Percentiles rank a stretch among this genome's conserved stretches.
Evolutionary conservation across 2,888 invertebrate species (phyloP).

Genomic region (Ethmia dodecea): DNA sequence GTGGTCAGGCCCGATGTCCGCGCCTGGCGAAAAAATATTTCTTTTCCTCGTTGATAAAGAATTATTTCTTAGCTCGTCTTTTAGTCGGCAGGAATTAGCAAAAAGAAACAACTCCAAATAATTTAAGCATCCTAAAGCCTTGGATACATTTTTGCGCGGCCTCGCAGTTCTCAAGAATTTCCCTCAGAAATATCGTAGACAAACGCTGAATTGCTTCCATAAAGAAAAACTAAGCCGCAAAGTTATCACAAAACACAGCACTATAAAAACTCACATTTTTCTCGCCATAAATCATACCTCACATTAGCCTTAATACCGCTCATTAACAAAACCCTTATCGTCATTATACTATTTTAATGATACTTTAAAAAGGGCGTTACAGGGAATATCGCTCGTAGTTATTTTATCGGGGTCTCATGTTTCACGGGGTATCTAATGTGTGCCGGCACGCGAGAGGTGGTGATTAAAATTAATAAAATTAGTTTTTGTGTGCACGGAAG

Average conservation of each 20-base stretch:
- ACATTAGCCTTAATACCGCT: conserved; percentile 49
- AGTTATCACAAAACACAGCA: conserved; percentile 1
- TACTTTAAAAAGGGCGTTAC: conserved; percentile 59
- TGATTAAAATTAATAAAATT: conserved; percentile 76
- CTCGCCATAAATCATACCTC: conserved; percentile 38
- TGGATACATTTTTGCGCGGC: too few species aligned
- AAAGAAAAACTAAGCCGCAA: too few species aligned
- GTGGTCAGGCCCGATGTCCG: too few species aligned
- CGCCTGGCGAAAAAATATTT: too few species aligned
- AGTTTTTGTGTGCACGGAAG: conserved; percentile 36
- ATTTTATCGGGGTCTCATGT: conserved; percentile 62
- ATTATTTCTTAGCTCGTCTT: too few species aligned
- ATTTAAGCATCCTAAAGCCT: too few species aligned
- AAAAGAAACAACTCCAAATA: too few species aligned
- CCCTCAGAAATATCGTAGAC: too few species aligned
- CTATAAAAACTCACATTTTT: conserved; percentile 29
- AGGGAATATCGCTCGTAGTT: conserved; percentile 37
- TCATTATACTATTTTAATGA: conserved; percentile 58
- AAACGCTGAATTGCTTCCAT: too few species aligned
- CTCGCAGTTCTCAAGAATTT: too few species aligned
- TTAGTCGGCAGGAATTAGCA: too few species aligned
- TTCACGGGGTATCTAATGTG: conserved; percentile 65
- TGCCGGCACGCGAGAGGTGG: conserved; percentile 59
- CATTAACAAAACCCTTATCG: conserved; percentile 69
- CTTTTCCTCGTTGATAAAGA: too few species aligned